These are phyloP conservation scores for Halcyon smyrnensis DNA, from an alignment of 2,797 vertebrate species.

Conservation along the genomic window DNA sequence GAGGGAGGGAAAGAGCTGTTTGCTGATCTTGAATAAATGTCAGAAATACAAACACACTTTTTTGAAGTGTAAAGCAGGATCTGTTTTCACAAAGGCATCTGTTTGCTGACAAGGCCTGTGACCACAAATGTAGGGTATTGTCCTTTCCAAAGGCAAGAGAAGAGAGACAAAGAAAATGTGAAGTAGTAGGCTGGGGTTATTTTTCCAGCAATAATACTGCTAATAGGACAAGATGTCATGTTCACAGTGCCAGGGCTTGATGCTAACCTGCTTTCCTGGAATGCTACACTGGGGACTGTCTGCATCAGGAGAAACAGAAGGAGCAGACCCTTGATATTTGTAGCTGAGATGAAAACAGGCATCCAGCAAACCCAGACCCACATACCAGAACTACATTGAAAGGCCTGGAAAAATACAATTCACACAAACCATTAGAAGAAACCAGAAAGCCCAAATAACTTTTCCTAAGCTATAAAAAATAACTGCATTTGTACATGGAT, in stretches of 20 bases:
- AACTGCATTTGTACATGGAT: background rate
- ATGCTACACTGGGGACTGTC: background rate
- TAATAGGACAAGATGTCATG: background rate
- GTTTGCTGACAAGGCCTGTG: constrained; percentile 55
- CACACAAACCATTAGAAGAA: background rate
- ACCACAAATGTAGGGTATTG: background rate
- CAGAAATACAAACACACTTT: constrained; percentile 1
- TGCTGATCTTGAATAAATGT: constrained; percentile 1
- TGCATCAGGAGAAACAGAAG: background rate
- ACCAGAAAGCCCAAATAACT: background rate
- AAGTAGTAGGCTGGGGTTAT: background rate
- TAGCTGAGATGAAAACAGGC: background rate
- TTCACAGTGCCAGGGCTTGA: background rate
- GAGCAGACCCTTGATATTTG: background rate
- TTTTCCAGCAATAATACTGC: background rate
- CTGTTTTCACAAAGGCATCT: constrained; percentile 26
- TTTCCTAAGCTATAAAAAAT: background rate
- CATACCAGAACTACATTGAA: background rate
- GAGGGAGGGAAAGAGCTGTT: background rate
- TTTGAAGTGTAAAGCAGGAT: constrained; percentile 13
- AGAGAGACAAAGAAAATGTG: background rate
- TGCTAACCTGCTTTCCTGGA: background rate
- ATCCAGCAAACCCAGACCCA: background rate
- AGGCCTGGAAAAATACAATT: background rate
- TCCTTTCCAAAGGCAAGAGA: background rate